Evolutionary conservation across 2,113 vertebrate species (phyloP), one percentile per base, ranked within the genome.

Genomic region (Hiodon alosoides): DNA sequence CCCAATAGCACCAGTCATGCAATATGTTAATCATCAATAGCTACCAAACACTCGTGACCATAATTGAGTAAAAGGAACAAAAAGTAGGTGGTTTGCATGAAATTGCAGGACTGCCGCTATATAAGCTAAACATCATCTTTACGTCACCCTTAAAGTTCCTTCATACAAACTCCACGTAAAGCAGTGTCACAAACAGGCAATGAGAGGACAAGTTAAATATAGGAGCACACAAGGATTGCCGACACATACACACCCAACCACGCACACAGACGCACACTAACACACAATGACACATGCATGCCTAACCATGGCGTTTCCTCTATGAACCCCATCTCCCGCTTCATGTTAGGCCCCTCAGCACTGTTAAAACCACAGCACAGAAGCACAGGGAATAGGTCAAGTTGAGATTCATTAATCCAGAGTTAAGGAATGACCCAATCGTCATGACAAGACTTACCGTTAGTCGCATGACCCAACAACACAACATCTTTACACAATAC

Each of bases 191-290:
- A 69, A 7, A 72, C 31, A 58, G 46, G 59, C 9, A 71, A 71
- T 53, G 6, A 48, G 4, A 5, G 52, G 8, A 47, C 9, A 47
- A 57, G 9, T 57, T 6, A 10, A 46, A 53, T 7, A 70, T 7
- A 4, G 59, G 5, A 60, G 59, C n/a, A 70, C 51, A 54, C 8
- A 1, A 59, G 31, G 54, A 16, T n/a, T 55, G 17, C 14, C 61
- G 60, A 76, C 71, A 67, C 59, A 71, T n/a, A 71, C 58, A 62
- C 55, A 64, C 51, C 67, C 71, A 69, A 11, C 53, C 64, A 78
- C 64, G 64, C 78, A 52, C 47, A 62, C 46, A 71, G 69, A 31
- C 10, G 14, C 62, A 31, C 4, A 67, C 51, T 14, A 31, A 52
- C 59, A 48, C 55, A 60, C 46, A 51, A 53, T 47, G 7, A 55